A percentile compares a stretch with the other conserved stretches of the same genome.
phyloP scores from a whole-genome alignment of 1,140 invertebrate species.

The Theocolax elegans region DNA sequence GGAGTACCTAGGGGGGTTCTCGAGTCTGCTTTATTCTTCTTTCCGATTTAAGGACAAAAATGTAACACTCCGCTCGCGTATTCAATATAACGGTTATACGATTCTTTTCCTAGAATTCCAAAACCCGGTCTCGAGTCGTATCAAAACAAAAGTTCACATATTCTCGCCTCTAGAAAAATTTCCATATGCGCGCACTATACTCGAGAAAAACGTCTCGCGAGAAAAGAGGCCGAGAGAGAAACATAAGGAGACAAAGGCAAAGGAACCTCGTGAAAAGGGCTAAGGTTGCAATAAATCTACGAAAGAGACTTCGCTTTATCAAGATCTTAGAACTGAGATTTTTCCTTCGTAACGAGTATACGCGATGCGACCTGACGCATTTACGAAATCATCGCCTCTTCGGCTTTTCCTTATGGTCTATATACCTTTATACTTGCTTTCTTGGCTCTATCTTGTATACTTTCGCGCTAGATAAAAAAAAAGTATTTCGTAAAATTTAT shows the following conservation, averaged over 20 bases:
- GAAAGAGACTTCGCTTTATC: slow-evolving; percentile 30
- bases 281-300: slow-evolving; percentile 30
- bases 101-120: slow-evolving; percentile 2
- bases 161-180: neutral
- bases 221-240: neutral
- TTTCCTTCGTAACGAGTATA: slow-evolving; percentile 14
- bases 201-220: neutral
- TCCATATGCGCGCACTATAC: neutral
- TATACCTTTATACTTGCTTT: no score
- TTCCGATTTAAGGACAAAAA: no score
- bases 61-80: no score
- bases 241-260: neutral
- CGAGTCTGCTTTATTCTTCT: no score
- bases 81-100: neutral
- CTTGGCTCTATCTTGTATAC: no score
- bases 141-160: neutral
- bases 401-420: neutral
- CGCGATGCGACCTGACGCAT: neutral
- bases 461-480: no score
- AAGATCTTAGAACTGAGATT: slow-evolving; percentile 16
- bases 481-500: slow-evolving; percentile 8
- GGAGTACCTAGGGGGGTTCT: no score
- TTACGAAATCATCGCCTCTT: slow-evolving; percentile 11
- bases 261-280: neutral
- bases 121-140: neutral